Evolutionary conservation across 2,113 vertebrate genomes (phyloP).

Genomic region (Pogonocichla stellata): DNA sequence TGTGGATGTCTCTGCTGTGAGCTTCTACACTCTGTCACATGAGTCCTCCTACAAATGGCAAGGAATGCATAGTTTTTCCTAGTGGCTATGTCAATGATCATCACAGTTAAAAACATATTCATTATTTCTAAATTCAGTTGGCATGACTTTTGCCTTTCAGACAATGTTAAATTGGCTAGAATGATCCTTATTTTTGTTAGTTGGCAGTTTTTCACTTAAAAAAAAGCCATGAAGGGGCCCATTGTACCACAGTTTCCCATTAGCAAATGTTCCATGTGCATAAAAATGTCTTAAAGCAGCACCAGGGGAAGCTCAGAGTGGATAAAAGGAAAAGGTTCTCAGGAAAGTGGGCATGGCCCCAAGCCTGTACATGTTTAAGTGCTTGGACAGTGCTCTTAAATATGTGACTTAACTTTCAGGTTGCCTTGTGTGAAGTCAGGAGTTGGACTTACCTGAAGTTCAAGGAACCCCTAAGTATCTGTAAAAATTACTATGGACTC

Average conservation of each 20-base stretch:
- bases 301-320: background rate
- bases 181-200: background rate
- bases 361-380: fast-evolving
- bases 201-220: background rate
- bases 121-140: background rate
- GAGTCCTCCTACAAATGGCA: background rate
- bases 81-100: background rate
- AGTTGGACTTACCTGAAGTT: background rate
- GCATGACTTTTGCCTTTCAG: background rate
- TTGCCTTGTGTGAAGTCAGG: background rate
- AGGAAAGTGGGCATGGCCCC: background rate
- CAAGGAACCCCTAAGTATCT: background rate
- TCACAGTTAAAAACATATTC: background rate
- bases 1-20: background rate
- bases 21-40: background rate
- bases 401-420: background rate
- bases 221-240: background rate
- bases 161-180: background rate
- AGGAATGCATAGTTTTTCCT: background rate
- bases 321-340: background rate
- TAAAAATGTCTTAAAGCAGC: background rate
- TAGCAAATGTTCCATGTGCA: background rate
- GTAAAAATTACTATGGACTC: background rate
- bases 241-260: background rate
- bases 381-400: background rate